A percentile compares a stretch with the other conserved stretches of the same genome.
Evolutionary conservation across 2,113 vertebrate genomes (phyloP).

Genomic region (Probosciger aterrimus): DNA sequence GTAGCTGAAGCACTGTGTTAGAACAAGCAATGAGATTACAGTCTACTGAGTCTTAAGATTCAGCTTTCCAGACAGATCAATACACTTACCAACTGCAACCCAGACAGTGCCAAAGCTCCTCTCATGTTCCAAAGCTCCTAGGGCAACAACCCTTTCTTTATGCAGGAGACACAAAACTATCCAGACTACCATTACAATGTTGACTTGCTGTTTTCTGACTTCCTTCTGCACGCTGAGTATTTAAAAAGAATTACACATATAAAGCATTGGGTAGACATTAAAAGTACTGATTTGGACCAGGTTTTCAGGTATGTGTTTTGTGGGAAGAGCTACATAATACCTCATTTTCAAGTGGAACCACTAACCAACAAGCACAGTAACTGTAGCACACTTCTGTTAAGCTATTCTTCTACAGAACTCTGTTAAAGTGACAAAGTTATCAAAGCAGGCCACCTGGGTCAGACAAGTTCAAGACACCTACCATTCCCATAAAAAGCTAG

Average conservation of each 20-base stretch:
- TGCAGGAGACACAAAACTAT: neutral
- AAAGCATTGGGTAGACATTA: neutral
- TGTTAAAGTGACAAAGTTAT: neutral
- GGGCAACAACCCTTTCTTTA: neutral
- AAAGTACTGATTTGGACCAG: neutral
- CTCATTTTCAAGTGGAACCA: neutral
- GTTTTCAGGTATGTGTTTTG: neutral
- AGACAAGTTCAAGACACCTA: neutral
- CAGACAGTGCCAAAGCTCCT: neutral
- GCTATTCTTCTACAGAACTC: neutral
- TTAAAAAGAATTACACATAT: neutral
- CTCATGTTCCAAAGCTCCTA: fast-evolving
- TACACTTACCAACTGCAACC: neutral
- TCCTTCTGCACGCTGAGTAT: neutral
- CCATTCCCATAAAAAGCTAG: neutral
- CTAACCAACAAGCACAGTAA: neutral
- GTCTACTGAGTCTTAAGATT: neutral
- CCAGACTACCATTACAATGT: neutral
- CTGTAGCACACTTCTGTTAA: neutral
- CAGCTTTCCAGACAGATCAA: neutral
- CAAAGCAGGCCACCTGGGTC: neutral
- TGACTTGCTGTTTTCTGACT: neutral
- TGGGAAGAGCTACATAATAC: neutral
- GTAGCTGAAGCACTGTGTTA: neutral
- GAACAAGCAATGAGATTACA: neutral